Conservation (phyloP, 2,888 invertebrate species). For the Tachystola acroxantha region DNA sequence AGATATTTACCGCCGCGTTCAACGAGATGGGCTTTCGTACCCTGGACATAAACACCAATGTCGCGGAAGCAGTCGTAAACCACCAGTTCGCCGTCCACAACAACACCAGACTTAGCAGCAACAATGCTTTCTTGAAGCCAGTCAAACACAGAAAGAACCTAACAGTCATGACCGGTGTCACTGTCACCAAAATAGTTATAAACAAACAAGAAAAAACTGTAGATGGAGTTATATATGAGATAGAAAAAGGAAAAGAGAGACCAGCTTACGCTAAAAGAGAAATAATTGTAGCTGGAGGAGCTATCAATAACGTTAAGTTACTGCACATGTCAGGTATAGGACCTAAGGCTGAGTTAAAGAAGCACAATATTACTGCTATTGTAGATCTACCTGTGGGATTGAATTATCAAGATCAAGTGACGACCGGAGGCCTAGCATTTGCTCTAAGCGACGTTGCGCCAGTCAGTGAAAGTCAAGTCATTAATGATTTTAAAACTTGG, state of each 20-base stretch:
- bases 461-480: slow-evolving; percentile 49
- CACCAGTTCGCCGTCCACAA: slow-evolving; percentile 63
- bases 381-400: slow-evolving; percentile 59
- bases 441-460: slow-evolving; percentile 47
- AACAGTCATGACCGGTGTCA: slow-evolving; percentile 54
- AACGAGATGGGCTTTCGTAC: slow-evolving; percentile 61
- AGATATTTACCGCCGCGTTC: slow-evolving; percentile 57
- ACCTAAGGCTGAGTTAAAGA: slow-evolving; percentile 50
- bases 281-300: slow-evolving; percentile 60
- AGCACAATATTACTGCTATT: slow-evolving; percentile 50
- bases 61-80: slow-evolving; percentile 60
- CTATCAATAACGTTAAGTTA: slow-evolving; percentile 64
- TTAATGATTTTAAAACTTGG: slow-evolving; percentile 68
- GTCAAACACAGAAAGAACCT: slow-evolving; percentile 61
- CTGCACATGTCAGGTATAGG: slow-evolving; percentile 67
- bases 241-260: slow-evolving; percentile 59
- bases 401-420: slow-evolving; percentile 69
- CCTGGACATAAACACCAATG: slow-evolving; percentile 61
- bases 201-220: slow-evolving; percentile 57
- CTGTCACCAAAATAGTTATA: slow-evolving; percentile 59
- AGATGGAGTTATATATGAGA: slow-evolving; percentile 60
- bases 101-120: slow-evolving; percentile 65
- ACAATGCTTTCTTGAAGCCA: slow-evolving; percentile 61
- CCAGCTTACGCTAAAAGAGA: slow-evolving; percentile 64
- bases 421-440: slow-evolving; percentile 64